Evolutionary conservation across 2,888 invertebrate genomes (phyloP).

Genomic region (Unio pictorum): DNA sequence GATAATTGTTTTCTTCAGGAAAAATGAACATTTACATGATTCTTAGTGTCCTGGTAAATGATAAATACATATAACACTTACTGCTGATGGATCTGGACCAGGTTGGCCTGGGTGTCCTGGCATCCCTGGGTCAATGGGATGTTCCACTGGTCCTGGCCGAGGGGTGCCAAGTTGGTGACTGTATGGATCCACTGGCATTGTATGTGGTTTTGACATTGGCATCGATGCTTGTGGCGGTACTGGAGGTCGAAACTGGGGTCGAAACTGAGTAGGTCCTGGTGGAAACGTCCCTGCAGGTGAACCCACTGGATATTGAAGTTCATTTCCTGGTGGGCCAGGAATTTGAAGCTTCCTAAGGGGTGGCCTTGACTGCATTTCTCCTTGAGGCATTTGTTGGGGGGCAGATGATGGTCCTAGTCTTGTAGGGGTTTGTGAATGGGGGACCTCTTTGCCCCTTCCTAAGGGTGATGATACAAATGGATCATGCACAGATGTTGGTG

Average conservation of each 20-base stretch:
- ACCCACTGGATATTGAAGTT: neutral
- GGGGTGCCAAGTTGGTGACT: conserved; percentile 24
- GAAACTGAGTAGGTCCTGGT: conserved; percentile 9
- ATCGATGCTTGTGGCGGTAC: conserved; percentile 11
- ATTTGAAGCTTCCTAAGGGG: neutral
- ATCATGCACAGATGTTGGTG: conserved; percentile 8
- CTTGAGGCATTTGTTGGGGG: conserved; percentile 1
- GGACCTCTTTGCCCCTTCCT: neutral
- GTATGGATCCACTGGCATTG: conserved; percentile 15
- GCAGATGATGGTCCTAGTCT: conserved; percentile 3
- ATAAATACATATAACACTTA: conserved; percentile 22
- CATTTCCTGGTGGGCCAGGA: neutral
- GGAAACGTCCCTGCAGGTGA: neutral
- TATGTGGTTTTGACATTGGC: conserved; percentile 17
- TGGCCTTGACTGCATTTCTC: conserved; percentile 7
- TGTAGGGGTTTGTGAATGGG: conserved; percentile 16
- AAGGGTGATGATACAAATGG: too few relatives aligned
- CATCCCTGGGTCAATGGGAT: conserved; percentile 32
- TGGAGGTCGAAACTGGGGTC: conserved; percentile 35
- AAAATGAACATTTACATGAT: neutral
- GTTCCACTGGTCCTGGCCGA: conserved; percentile 42
- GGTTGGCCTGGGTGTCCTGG: conserved; percentile 24
- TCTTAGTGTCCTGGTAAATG: neutral
- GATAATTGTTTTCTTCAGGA: too few relatives aligned
- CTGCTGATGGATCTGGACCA: conserved; percentile 36